Percentiles rank a stretch among this genome's conserved stretches.
Conservation (phyloP, 2,797 vertebrate genomes). For the Miichthys miiuy region DNA sequence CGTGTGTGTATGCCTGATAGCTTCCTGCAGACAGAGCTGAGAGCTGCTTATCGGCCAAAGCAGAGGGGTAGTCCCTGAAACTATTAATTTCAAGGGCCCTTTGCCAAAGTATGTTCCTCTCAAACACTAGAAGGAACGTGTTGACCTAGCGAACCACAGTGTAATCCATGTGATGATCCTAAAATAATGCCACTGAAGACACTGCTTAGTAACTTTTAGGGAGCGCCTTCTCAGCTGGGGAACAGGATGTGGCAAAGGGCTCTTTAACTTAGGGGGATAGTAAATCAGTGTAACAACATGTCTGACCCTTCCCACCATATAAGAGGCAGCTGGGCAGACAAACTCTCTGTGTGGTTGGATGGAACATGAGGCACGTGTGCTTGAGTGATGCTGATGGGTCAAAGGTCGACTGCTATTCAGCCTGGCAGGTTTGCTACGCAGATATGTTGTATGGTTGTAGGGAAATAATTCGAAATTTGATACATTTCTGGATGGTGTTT, state of each 20-base stretch:
- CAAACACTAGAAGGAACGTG: conserved; percentile 6
- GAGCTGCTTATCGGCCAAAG: conserved; percentile 35
- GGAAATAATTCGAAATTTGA: conserved; percentile 1
- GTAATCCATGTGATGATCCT: conserved; percentile 29
- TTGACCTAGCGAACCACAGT: conserved; percentile 20
- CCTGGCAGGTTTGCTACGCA: not conserved
- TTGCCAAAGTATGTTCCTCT: conserved; percentile 14
- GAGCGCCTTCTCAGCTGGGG: conserved; percentile 53
- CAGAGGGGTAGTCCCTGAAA: conserved; percentile 14
- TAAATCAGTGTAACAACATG: conserved; percentile 70
- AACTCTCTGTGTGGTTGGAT: conserved; percentile 29
- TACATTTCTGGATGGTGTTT: not conserved
- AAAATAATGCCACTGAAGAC: conserved; percentile 12
- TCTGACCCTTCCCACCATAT: conserved; percentile 58
- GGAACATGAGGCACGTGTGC: conserved; percentile 54
- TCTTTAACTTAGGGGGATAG: conserved; percentile 31
- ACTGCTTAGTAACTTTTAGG: conserved; percentile 41
- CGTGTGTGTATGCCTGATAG: conserved; percentile 17
- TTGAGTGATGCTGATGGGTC: conserved; percentile 47
- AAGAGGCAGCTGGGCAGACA: conserved; percentile 57
- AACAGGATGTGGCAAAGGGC: conserved; percentile 55
- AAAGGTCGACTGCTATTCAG: conserved; percentile 38
- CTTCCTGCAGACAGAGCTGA: conserved; percentile 38
- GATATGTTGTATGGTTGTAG: not conserved
- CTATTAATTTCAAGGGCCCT: conserved; percentile 16